Evolutionary conservation across 2,797 vertebrate species (phyloP), one percentile per base, ranked within the genome.

Genomic region (Tragelaphus eurycerus): DNA sequence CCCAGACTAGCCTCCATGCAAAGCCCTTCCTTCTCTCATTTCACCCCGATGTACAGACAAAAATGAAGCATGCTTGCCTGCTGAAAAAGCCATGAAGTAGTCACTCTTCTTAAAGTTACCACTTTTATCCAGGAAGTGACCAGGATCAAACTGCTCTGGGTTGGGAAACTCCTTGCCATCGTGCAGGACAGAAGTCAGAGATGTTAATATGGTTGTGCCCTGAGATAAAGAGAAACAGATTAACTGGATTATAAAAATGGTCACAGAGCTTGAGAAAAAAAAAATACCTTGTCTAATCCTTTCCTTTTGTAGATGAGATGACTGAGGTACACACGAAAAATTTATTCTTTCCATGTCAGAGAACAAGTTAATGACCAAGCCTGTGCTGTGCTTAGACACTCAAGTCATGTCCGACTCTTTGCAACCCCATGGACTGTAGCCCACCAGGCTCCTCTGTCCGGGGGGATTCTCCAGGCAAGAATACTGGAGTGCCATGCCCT

Each of bases 111-210:
- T 98, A 81, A 99, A 99, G 55, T 52, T 55, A 8, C 98, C 98
- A 0, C 95, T 79, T 54, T 98, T 90, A 96, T 99, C 98, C 31
- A 99, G 93, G 87, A 99, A 99, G 95, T 99, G 98, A 8, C 97
- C 90, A 31, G 98, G 99, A 89, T 99, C 98, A 96, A 99, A 99
- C n/a, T 71, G 71, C 1, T 97, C 43, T n/a, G 98, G 98, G 52
- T 98, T 97, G 50, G 98, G 98, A 96, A 98, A 99, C 14, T 98
- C 96, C 78, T 98, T 89, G 1, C 97, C 91, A 89, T 99, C 98
- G 0, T 86, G 1, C 8, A 98, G 89, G 5, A 96, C 92, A 96
- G 98, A 98, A 43, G 67, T 94, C 83, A 98, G 90, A 16, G 95
- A 60, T 17, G 64, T 52, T 17, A 96, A 57, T 52, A 98, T 25